A percentile compares a stretch with the other conserved stretches of the same genome.
Evolutionary conservation across 2,113 vertebrate species (phyloP).

Genomic region (Periophthalmodon schlosseri): DNA sequence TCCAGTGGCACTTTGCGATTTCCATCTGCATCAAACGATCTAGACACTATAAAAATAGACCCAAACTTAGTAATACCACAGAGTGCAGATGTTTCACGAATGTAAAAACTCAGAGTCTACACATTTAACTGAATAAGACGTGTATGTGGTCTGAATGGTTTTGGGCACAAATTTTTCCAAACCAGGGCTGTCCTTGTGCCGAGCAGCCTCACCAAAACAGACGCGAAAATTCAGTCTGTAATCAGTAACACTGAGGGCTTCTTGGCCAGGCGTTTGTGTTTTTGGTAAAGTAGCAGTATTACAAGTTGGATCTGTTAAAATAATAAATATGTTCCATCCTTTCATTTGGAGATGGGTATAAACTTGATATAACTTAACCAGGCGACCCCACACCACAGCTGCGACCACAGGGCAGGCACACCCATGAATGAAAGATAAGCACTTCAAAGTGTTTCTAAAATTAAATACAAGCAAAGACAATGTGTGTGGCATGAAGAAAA

Average conservation of each 20-base stretch:
- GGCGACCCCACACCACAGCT: neutral
- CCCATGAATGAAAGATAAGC: slow-evolving; percentile 2
- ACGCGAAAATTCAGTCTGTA: slow-evolving; percentile 54
- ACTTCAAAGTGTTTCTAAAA: slow-evolving; percentile 5
- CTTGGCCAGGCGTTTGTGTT: slow-evolving; percentile 37
- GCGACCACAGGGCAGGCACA: neutral
- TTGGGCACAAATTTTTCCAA: neutral
- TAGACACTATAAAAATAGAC: slow-evolving; percentile 37
- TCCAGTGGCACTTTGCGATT: slow-evolving; percentile 61
- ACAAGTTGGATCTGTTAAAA: slow-evolving; percentile 32
- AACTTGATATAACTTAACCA: neutral
- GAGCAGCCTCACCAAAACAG: slow-evolving; percentile 40
- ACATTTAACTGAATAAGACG: slow-evolving; percentile 19
- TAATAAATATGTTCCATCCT: slow-evolving; percentile 26
- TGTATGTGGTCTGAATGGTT: slow-evolving; percentile 38
- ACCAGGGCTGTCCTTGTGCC: slow-evolving; percentile 8
- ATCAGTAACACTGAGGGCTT: slow-evolving; percentile 42
- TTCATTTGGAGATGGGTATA: slow-evolving; percentile 1
- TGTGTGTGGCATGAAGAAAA: slow-evolving; percentile 5
- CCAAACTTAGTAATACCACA: slow-evolving; percentile 9
- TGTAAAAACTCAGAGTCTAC: slow-evolving; percentile 14
- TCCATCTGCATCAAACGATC: slow-evolving; percentile 63
- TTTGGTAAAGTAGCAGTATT: slow-evolving; percentile 32
- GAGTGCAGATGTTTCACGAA: slow-evolving; percentile 11
- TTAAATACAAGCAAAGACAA: neutral